phyloP scores from a whole-genome alignment of 2,113 vertebrate species.

The Salvelinus namaycush region DNA sequence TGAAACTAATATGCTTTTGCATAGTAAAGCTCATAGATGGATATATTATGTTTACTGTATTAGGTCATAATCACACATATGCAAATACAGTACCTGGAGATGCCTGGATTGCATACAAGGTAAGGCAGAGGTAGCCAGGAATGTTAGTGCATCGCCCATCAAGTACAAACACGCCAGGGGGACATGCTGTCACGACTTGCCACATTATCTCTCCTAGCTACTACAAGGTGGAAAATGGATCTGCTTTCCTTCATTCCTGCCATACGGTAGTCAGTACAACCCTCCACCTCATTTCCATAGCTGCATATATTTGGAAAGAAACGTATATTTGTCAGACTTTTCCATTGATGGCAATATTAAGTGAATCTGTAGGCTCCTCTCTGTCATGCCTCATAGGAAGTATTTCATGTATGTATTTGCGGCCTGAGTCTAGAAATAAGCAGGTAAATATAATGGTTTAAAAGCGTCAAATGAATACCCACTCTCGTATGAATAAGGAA shows the following conservation, averaged over 20 bases:
- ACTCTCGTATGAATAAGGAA: too few relatives aligned
- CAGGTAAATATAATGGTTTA: too few relatives aligned
- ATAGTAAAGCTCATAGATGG: neutral
- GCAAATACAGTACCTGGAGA: neutral
- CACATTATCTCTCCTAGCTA: neutral
- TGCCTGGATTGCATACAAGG: neutral
- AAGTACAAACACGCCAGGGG: conserved; percentile 17
- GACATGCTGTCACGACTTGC: neutral
- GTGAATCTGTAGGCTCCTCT: too few relatives aligned
- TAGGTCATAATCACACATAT: neutral
- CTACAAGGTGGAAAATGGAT: neutral
- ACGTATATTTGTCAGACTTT: neutral
- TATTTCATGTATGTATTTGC: too few relatives aligned
- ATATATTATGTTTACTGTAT: neutral
- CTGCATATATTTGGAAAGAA: too few relatives aligned
- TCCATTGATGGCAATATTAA: neutral
- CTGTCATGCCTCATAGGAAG: too few relatives aligned
- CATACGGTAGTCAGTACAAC: neutral
- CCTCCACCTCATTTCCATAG: neutral
- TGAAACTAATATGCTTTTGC: too few relatives aligned
- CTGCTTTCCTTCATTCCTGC: neutral
- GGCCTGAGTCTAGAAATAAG: too few relatives aligned
- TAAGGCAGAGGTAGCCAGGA: neutral
- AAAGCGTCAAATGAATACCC: too few relatives aligned
- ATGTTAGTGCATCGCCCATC: conserved; percentile 15